phyloP scores from a whole-genome alignment of 2,888 invertebrate genomes.

The Xestia rhomboidea region DNA sequence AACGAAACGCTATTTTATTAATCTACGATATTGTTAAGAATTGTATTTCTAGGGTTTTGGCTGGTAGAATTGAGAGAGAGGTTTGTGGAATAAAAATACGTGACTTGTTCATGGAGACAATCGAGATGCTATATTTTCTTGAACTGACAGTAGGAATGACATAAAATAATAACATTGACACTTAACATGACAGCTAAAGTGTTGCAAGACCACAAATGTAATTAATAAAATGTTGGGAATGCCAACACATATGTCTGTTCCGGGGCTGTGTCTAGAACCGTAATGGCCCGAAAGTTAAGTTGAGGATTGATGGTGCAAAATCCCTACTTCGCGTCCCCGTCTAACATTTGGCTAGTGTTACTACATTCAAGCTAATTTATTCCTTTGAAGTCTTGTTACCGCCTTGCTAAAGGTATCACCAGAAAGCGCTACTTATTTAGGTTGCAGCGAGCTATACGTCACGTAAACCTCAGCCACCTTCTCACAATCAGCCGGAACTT shows the following conservation, averaged over 20 bases:
- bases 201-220: too few species aligned
- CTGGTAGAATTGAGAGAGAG: too few species aligned
- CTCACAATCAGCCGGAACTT: background rate
- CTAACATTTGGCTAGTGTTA: background rate
- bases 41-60: too few species aligned
- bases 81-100: too few species aligned
- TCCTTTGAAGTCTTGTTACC: background rate
- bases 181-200: too few species aligned
- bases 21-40: too few species aligned
- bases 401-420: background rate
- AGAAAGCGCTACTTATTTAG: background rate
- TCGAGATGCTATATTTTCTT: too few species aligned
- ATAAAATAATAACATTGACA: too few species aligned
- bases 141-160: too few species aligned
- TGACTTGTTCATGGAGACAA: too few species aligned
- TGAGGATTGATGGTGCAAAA: background rate
- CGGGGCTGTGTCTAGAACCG: background rate
- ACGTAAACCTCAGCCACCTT: background rate
- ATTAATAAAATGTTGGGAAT: too few species aligned
- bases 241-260: background rate
- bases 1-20: too few species aligned
- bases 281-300: background rate
- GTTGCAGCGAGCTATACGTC: background rate
- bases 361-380: background rate
- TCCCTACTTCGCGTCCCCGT: background rate